Evolutionary conservation across 1,140 invertebrate species (phyloP).

Genomic region (Bombus balteatus): DNA sequence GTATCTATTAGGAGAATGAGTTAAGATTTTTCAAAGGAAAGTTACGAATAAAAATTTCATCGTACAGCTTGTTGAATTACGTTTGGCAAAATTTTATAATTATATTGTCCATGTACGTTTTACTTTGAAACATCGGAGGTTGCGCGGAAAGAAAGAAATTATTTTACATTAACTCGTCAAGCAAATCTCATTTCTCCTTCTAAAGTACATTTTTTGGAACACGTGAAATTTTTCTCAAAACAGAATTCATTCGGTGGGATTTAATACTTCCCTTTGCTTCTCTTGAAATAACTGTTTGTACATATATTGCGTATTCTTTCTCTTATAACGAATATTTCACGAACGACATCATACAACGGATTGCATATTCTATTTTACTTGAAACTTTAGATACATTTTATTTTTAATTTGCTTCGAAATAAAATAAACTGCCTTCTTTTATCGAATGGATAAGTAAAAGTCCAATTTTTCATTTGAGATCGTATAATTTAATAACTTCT

Average conservation of each 20-base stretch:
- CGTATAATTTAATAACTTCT: not conserved
- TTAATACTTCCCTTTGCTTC: not conserved
- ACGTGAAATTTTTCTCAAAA: not conserved
- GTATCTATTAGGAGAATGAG: not conserved
- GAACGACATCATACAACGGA: not conserved
- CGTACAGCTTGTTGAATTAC: not conserved
- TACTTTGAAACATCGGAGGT: slow-evolving; percentile 1
- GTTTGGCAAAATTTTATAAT: not conserved
- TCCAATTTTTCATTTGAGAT: not conserved
- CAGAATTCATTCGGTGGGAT: not conserved
- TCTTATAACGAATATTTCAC: not conserved
- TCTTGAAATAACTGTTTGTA: not conserved
- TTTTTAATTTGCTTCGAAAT: not conserved
- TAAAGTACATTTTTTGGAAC: not conserved
- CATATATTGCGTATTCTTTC: not conserved
- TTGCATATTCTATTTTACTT: not conserved
- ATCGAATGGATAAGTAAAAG: not conserved
- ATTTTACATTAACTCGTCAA: not conserved
- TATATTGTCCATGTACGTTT: not conserved
- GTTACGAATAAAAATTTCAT: not conserved
- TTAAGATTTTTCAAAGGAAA: not conserved
- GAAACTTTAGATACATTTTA: not conserved
- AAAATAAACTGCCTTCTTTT: not conserved
- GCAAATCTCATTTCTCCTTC: not conserved
- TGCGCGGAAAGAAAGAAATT: not conserved